These are phyloP conservation scores for Dendrocincla fuliginosa DNA, from an alignment of 2,797 vertebrate species.

Conservation along the genomic window DNA sequence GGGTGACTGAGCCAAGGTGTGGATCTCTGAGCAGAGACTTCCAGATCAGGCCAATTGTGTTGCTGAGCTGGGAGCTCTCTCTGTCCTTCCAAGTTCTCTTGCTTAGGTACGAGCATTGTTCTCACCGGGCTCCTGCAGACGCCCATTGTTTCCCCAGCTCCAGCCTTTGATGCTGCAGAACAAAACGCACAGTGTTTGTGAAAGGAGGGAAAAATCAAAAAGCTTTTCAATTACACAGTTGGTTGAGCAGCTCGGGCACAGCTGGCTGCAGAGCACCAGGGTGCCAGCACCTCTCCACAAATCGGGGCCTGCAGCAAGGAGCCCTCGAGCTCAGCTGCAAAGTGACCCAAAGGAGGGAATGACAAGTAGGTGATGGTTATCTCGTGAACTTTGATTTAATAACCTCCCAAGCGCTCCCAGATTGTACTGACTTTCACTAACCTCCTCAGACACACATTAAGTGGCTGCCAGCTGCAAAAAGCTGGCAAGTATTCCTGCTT, in stretches of 20 bases:
- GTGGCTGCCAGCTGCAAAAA: not conserved
- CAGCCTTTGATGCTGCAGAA: conserved; percentile 55
- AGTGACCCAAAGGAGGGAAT: not conserved
- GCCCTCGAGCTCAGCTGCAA: not conserved
- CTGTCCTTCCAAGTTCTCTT: conserved; percentile 45
- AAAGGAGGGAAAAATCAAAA: conserved; percentile 44
- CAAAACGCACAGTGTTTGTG: conserved; percentile 49
- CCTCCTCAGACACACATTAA: not conserved
- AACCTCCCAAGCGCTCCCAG: not conserved
- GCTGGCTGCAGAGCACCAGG: not conserved
- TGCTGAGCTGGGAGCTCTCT: conserved; percentile 20
- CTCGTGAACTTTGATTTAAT: not conserved
- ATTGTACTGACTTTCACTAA: not conserved
- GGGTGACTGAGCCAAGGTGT: not conserved
- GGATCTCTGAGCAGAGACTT: conserved; percentile 4
- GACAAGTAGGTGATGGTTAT: not conserved
- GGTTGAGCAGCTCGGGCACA: not conserved
- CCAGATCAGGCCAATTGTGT: conserved; percentile 33
- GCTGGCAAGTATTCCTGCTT: not conserved
- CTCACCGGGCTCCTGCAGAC: not conserved
- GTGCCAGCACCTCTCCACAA: not conserved
- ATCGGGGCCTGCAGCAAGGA: not conserved
- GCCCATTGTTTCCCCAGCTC: conserved; percentile 37
- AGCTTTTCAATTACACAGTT: conserved; percentile 31
- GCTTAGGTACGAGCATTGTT: conserved; percentile 52